These are phyloP conservation scores for Ambastaia sidthimunki DNA, from an alignment of 2,797 vertebrate genomes.

Conservation along the genomic window DNA sequence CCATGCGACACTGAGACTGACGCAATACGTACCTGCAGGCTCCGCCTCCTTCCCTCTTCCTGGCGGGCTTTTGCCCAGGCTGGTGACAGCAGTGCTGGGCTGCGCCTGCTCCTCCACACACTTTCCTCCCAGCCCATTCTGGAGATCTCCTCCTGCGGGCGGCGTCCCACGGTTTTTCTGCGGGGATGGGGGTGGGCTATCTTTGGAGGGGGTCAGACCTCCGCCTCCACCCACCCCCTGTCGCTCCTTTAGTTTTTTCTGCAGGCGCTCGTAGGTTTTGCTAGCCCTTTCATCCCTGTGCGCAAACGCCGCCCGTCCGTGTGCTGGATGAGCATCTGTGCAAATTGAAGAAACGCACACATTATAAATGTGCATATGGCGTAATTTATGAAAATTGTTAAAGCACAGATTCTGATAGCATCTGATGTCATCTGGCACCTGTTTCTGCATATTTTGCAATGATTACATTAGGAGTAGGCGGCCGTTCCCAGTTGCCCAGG, in stretches of 20 bases:
- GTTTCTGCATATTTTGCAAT: too few relatives aligned
- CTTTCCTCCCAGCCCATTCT: conserved; percentile 82
- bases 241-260: conserved; percentile 96
- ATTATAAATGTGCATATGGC: not conserved
- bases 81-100: conserved; percentile 66
- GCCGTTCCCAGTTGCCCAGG: too few relatives aligned
- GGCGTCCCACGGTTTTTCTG: conserved; percentile 85
- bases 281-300: conserved; percentile 91
- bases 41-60: conserved; percentile 79
- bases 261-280: conserved; percentile 94
- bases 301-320: conserved; percentile 86
- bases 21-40: conserved; percentile 77
- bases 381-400: not conserved
- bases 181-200: conserved; percentile 92
- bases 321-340: conserved; percentile 87
- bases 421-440: too few relatives aligned
- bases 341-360: conserved; percentile 64
- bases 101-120: conserved; percentile 77
- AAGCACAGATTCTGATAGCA: too few relatives aligned
- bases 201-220: conserved; percentile 82
- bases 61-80: conserved; percentile 72
- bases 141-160: conserved; percentile 75
- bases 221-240: conserved; percentile 80
- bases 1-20: not conserved
- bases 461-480: too few relatives aligned